Evolutionary conservation across 2,113 vertebrate species (phyloP).

Genomic region (Chaetodon trifascialis): DNA sequence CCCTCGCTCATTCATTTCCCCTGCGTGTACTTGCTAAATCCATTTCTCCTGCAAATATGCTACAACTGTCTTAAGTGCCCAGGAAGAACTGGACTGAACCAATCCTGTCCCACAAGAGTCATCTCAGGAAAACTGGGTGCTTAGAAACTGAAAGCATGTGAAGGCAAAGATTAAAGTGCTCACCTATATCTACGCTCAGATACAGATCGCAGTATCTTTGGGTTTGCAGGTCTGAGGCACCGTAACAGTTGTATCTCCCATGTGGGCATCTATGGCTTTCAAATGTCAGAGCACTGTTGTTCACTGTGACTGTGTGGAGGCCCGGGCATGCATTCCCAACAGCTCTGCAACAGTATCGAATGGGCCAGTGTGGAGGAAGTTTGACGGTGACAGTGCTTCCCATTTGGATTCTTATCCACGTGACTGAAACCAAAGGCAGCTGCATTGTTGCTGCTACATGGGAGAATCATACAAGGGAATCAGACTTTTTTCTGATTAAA

Average conservation of each 20-base stretch:
- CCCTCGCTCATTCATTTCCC: neutral
- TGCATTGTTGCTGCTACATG: neutral
- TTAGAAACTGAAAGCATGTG: neutral
- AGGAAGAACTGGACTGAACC: neutral
- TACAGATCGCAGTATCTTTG: no score
- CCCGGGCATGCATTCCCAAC: no score
- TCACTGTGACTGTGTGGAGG: no score
- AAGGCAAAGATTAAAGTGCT: neutral
- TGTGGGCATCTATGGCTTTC: no score
- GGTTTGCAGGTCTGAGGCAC: no score
- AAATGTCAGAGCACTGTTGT: no score
- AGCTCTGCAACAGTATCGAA: neutral
- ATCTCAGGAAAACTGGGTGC: neutral
- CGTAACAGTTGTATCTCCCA: no score
- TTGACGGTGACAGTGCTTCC: neutral
- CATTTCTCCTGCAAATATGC: neutral
- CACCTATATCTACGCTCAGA: neutral
- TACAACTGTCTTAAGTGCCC: neutral
- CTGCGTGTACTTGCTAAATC: neutral
- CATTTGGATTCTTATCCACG: accelerated
- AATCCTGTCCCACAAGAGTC: neutral
- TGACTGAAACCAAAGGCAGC: neutral
- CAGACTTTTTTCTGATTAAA: neutral
- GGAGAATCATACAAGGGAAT: neutral
- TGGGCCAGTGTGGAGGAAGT: neutral